Percentiles rank a stretch among this genome's conserved stretches.
These are phyloP conservation scores for Alethe diademata DNA, from an alignment of 2,113 vertebrate species.

Conservation along the genomic window DNA sequence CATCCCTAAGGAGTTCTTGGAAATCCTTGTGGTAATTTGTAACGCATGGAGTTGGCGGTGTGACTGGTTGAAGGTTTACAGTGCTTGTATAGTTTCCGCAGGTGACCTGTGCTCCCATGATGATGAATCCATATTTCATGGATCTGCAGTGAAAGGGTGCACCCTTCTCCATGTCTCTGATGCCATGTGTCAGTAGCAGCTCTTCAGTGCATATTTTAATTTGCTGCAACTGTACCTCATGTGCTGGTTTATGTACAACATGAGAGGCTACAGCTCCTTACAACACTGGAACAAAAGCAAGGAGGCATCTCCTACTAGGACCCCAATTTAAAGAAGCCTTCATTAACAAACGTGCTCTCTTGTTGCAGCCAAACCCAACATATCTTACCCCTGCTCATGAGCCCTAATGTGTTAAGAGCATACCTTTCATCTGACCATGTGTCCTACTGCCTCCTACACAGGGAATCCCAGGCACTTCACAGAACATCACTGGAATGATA, in stretches of 20 bases:
- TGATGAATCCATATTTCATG: neutral
- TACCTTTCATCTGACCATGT: neutral
- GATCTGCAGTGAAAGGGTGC: neutral
- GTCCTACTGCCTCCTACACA: neutral
- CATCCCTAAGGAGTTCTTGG: neutral
- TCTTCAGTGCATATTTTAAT: neutral
- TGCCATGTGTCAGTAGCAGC: neutral
- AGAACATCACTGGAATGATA: neutral
- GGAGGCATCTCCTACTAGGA: neutral
- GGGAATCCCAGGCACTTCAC: neutral
- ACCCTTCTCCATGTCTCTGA: neutral
- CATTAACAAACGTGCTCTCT: rapidly evolving
- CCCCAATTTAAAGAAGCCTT: neutral
- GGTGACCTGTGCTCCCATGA: neutral
- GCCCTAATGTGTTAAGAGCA: neutral
- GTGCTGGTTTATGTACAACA: neutral
- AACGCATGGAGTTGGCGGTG: rapidly evolving
- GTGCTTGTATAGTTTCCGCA: rapidly evolving
- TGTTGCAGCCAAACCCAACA: neutral
- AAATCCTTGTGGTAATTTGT: neutral
- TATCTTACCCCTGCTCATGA: neutral
- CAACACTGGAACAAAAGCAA: neutral
- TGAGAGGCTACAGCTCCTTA: neutral
- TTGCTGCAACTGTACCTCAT: neutral
- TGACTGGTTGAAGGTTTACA: neutral